phyloP scores from a whole-genome alignment of 2,888 invertebrate genomes.

The Catotricha subobsoleta region DNA sequence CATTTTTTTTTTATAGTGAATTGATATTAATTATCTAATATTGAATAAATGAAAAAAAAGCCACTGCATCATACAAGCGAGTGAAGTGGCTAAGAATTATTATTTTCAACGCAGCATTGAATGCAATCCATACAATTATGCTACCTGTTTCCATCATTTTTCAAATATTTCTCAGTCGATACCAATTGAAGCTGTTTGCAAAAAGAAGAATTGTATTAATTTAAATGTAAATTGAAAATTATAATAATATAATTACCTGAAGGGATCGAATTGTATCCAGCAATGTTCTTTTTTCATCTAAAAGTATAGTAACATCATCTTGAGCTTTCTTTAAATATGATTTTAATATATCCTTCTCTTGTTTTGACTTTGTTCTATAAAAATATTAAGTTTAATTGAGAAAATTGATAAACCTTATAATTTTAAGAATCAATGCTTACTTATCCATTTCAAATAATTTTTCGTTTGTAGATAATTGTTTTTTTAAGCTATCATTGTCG shows the following conservation, averaged over 20 bases:
- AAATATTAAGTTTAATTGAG: neutral
- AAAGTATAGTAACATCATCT: conserved; percentile 48
- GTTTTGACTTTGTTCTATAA: conserved; percentile 27
- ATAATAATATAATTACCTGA: conserved; percentile 33
- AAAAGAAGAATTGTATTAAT: conserved; percentile 4
- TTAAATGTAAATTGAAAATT: conserved; percentile 7
- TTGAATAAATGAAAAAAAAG: too few species aligned
- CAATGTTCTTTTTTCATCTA: conserved; percentile 56
- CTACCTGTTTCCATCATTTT: conserved; percentile 42
- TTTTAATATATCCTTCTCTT: conserved; percentile 42
- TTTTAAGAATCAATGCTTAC: conserved; percentile 11
- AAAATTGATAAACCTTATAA: neutral
- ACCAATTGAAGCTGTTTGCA: conserved; percentile 23
- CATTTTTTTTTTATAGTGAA: too few species aligned
- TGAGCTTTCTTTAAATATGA: conserved; percentile 48
- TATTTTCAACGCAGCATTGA: conserved; percentile 42
- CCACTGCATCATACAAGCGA: too few species aligned
- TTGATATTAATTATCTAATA: too few species aligned
- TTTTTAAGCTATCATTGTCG: conserved; percentile 45
- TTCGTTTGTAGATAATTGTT: conserved; percentile 39
- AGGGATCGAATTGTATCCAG: conserved; percentile 49
- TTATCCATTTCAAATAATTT: conserved; percentile 41
- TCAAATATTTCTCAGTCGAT: conserved; percentile 24
- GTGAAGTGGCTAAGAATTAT: conserved; percentile 17
- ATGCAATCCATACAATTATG: conserved; percentile 53